Conservation (phyloP, 2,888 invertebrate species). For the Mesopsocus fuscifrons region DNA sequence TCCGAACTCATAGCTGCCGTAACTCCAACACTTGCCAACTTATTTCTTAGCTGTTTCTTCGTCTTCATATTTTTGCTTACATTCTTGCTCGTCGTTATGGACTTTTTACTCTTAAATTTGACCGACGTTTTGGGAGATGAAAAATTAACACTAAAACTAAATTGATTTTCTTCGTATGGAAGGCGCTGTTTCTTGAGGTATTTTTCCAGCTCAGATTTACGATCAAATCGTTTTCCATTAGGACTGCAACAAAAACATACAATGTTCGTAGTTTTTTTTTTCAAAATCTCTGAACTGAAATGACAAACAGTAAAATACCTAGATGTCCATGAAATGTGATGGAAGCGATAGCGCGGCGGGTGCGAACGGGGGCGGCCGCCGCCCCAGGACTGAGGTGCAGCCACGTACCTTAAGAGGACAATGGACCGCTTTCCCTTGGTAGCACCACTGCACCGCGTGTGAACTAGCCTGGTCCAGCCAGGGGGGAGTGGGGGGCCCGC, state of each 20-base stretch:
- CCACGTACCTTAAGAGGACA: conserved; percentile 1
- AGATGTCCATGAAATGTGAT: too few species aligned
- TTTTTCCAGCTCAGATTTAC: neutral
- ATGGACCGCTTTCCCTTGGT: neutral
- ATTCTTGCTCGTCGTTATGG: too few species aligned
- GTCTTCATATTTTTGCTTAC: too few species aligned
- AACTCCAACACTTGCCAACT: too few species aligned
- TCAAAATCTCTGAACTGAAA: too few species aligned
- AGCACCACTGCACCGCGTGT: neutral
- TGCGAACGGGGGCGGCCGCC: neutral
- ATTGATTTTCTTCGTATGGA: neutral
- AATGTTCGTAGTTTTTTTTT: too few species aligned
- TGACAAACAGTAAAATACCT: too few species aligned
- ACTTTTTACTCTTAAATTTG: too few species aligned
- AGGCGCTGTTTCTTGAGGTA: neutral
- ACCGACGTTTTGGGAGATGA: too few species aligned
- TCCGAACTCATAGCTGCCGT: too few species aligned
- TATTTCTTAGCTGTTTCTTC: too few species aligned
- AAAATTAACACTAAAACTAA: conserved; percentile 4
- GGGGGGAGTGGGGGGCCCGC: neutral
- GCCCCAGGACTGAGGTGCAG: neutral
- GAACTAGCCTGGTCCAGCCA: neutral
- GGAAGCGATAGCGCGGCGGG: neutral
- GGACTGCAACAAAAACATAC: neutral
- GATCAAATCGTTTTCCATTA: neutral